Evolutionary conservation across 2,888 invertebrate genomes (phyloP).

Genomic region (Hemistola chrysoprasaria): DNA sequence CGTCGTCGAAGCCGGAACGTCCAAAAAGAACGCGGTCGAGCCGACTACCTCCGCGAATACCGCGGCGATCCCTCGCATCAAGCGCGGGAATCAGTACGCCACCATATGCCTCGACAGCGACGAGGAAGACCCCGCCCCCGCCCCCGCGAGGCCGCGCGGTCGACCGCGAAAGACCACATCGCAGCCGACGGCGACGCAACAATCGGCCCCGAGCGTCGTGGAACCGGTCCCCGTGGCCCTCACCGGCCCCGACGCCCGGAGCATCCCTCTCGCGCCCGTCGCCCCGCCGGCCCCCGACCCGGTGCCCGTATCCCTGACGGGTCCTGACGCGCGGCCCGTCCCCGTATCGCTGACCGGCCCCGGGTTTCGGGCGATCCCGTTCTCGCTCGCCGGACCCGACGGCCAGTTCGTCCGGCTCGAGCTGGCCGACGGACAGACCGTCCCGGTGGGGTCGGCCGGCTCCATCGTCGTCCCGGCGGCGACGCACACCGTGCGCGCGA

Average conservation of each 20-base stretch:
- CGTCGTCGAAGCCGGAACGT: no score
- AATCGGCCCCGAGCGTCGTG: slow-evolving; percentile 9
- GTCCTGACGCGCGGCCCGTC: slow-evolving; percentile 8
- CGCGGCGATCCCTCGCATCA: background rate
- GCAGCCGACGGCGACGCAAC: background rate
- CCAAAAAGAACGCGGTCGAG: no score
- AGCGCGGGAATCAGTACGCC: slow-evolving; percentile 5
- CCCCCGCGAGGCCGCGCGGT: background rate
- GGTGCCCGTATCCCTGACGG: slow-evolving; percentile 10
- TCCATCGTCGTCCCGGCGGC: slow-evolving; percentile 1
- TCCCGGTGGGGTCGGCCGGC: no score
- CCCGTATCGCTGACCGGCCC: slow-evolving; percentile 22
- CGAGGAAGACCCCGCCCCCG: slow-evolving; percentile 48
- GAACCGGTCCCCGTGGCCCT: slow-evolving; percentile 17
- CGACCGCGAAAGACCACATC: background rate
- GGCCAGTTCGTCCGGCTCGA: background rate
- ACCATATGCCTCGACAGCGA: slow-evolving; percentile 68
- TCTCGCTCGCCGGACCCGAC: slow-evolving; percentile 1
- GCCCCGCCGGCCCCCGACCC: background rate
- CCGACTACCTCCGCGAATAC: slow-evolving; percentile 23
- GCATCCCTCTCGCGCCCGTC: slow-evolving; percentile 4
- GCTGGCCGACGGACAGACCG: no score
- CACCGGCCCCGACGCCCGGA: slow-evolving; percentile 9
- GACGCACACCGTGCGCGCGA: background rate
- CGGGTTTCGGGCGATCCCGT: slow-evolving; percentile 11